These are phyloP conservation scores for Cuniculus paca DNA, from an alignment of 2,797 vertebrate species.

Conservation along the genomic window DNA sequence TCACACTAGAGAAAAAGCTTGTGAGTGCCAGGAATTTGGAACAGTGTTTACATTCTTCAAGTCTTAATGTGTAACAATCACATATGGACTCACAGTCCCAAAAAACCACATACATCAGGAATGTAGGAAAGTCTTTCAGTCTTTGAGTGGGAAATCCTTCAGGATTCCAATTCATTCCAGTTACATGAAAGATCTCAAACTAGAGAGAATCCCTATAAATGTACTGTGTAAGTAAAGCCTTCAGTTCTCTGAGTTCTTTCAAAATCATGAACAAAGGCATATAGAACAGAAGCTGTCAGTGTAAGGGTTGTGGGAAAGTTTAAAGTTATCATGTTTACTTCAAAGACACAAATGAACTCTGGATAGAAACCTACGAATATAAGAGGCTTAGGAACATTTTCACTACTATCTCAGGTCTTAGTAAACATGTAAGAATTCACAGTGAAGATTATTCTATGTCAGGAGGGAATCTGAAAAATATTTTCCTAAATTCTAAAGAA, in stretches of 20 bases:
- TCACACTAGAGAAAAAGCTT: too few relatives aligned
- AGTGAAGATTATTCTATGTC: not conserved
- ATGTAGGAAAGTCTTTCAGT: too few relatives aligned
- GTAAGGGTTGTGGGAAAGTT: not conserved
- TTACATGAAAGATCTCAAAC: too few relatives aligned
- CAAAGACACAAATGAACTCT: not conserved
- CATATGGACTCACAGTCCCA: too few relatives aligned
- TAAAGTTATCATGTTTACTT: not conserved
- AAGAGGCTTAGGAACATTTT: not conserved
- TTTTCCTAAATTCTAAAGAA: not conserved
- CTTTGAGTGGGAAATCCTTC: too few relatives aligned
- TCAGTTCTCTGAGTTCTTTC: not conserved
- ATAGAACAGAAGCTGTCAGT: not conserved
- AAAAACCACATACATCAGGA: too few relatives aligned
- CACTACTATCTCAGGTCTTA: not conserved
- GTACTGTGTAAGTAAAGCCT: constrained; percentile 5
- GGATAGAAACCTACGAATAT: not conserved
- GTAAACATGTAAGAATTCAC: not conserved
- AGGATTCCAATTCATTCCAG: too few relatives aligned
- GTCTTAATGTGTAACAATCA: too few relatives aligned
- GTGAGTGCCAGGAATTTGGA: too few relatives aligned
- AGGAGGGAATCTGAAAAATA: not conserved
- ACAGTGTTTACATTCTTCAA: too few relatives aligned
- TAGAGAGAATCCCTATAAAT: not conserved
- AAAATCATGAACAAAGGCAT: constrained; percentile 1